Conservation (phyloP, 2,797 vertebrate genomes). For the Danio aesculapii region DNA sequence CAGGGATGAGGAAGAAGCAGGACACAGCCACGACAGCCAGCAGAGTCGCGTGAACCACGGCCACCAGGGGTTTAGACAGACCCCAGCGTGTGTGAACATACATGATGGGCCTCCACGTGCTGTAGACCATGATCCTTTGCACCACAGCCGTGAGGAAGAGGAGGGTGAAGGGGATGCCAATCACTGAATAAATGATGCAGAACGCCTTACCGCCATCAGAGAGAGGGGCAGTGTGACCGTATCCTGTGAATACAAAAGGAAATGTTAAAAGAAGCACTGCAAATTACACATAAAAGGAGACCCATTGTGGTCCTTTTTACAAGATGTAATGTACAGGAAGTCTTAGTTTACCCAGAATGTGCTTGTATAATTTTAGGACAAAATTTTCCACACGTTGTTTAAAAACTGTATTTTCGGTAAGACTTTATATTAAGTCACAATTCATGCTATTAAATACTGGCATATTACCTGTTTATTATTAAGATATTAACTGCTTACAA, state of each 20-base stretch:
- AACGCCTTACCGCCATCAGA: slow-evolving; percentile 96
- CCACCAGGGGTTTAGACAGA: slow-evolving; percentile 89
- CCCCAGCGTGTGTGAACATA: slow-evolving; percentile 93
- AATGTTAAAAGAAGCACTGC: too few species aligned
- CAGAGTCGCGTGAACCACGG: slow-evolving; percentile 84
- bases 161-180: slow-evolving; percentile 96
- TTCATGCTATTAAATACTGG: too few species aligned
- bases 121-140: slow-evolving; percentile 91
- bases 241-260: slow-evolving; percentile 78
- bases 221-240: slow-evolving; percentile 95
- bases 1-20: slow-evolving; percentile 95
- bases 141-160: slow-evolving; percentile 97
- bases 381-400: too few species aligned
- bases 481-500: too few species aligned
- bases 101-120: slow-evolving; percentile 86
- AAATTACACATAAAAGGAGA: too few species aligned
- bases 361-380: too few species aligned
- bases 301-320: too few species aligned
- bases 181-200: slow-evolving; percentile 94
- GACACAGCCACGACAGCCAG: slow-evolving; percentile 84
- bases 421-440: too few species aligned
- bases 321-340: too few species aligned
- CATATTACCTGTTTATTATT: too few species aligned
- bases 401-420: too few species aligned
- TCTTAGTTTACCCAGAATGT: too few species aligned